Conservation (phyloP, 2,888 invertebrate genomes). For the Orchesella flavescens region DNA sequence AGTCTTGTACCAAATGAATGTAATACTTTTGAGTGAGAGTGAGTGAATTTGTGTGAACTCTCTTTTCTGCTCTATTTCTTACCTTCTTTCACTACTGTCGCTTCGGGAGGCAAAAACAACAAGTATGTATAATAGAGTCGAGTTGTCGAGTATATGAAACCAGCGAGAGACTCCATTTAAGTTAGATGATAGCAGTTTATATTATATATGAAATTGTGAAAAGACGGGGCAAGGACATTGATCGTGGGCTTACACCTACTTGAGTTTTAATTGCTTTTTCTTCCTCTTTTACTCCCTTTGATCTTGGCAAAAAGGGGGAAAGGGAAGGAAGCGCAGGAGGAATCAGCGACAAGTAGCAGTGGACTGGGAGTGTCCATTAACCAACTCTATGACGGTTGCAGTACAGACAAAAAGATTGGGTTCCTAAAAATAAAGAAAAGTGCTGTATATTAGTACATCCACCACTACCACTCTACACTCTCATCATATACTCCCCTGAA, state of each 20-base stretch:
- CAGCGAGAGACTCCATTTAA: too few relatives aligned
- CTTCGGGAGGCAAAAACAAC: too few relatives aligned
- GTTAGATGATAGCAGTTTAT: too few relatives aligned
- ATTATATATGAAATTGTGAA: slow-evolving; percentile 9
- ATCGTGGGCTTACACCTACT: slow-evolving; percentile 55
- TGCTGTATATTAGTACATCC: not conserved
- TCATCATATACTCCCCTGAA: slow-evolving; percentile 27
- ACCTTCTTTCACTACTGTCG: too few relatives aligned
- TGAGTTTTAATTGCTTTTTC: slow-evolving; percentile 62
- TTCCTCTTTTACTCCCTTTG: slow-evolving; percentile 54
- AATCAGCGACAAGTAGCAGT: slow-evolving; percentile 43
- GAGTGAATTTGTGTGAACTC: slow-evolving; percentile 8
- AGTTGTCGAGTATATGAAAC: too few relatives aligned
- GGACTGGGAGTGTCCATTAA: slow-evolving; percentile 36
- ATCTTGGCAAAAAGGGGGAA: slow-evolving; percentile 35
- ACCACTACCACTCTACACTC: not conserved
- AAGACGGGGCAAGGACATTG: slow-evolving; percentile 48
- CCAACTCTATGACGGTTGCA: slow-evolving; percentile 34
- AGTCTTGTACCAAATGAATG: not conserved
- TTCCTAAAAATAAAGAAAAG: not conserved
- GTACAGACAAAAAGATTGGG: slow-evolving; percentile 19
- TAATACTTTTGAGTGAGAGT: not conserved
- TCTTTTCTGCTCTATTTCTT: not conserved
- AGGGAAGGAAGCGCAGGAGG: slow-evolving; percentile 10
- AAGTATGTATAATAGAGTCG: too few relatives aligned